Percentiles rank a stretch among this genome's conserved stretches.
Conservation (phyloP, 1,140 invertebrate species). For the Diorhabda elongata region DNA sequence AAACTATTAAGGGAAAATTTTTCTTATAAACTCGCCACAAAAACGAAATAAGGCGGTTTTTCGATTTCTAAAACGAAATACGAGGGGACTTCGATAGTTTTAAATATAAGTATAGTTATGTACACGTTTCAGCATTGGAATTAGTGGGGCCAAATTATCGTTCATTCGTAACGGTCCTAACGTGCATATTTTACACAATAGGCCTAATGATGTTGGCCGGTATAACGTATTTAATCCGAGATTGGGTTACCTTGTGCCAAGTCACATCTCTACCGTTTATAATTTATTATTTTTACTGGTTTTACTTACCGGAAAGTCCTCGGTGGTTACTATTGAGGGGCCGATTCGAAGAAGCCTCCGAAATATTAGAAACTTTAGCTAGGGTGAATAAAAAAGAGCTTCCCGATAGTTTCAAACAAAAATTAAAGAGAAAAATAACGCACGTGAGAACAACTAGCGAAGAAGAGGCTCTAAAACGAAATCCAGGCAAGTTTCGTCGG, state of each 20-base stretch:
- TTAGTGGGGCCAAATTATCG: constrained; percentile 85
- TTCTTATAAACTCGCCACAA: too few relatives aligned
- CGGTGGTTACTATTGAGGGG: constrained; percentile 79
- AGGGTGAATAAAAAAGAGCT: constrained; percentile 71
- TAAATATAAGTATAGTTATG: not conserved
- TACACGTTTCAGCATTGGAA: constrained; percentile 69
- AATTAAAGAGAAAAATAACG: constrained; percentile 66
- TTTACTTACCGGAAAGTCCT: constrained; percentile 79
- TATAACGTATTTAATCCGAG: constrained; percentile 74
- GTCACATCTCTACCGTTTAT: constrained; percentile 80
- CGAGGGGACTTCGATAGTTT: too few relatives aligned
- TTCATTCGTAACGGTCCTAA: constrained; percentile 86
- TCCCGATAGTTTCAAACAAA: constrained; percentile 66
- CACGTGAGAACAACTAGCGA: constrained; percentile 62
- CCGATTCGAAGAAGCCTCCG: constrained; percentile 71
- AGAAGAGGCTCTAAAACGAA: constrained; percentile 55
- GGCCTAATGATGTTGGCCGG: constrained; percentile 76
- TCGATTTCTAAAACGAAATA: too few relatives aligned
- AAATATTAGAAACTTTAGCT: constrained; percentile 71
- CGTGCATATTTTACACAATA: constrained; percentile 82
- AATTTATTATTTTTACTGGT: constrained; percentile 80
- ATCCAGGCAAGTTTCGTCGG: constrained; percentile 26
- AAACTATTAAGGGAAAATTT: too few relatives aligned
- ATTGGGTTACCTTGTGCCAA: constrained; percentile 76
- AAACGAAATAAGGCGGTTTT: too few relatives aligned